Evolutionary conservation across 2,888 invertebrate genomes (phyloP).

Genomic region (Hanleya hanleyi): DNA sequence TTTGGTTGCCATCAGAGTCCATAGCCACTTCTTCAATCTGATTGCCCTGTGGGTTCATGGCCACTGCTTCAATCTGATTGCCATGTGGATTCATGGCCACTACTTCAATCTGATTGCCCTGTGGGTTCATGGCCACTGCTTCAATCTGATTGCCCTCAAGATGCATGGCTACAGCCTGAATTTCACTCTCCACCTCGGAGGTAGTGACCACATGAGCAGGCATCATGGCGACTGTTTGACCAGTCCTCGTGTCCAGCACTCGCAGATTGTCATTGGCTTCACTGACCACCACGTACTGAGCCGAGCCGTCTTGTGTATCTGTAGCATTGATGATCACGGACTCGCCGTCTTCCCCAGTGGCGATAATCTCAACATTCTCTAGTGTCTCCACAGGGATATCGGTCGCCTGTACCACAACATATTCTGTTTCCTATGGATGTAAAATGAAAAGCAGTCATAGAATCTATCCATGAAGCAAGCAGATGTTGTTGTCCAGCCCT

Average conservation of each 20-base stretch:
- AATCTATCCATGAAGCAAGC: too few relatives aligned
- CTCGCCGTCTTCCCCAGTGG: conserved; percentile 38
- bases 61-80: background rate
- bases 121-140: conserved; percentile 14
- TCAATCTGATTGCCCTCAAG: too few relatives aligned
- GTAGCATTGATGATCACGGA: conserved; percentile 41
- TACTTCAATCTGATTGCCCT: conserved; percentile 17
- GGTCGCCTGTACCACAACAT: conserved; percentile 81
- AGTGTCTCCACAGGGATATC: conserved; percentile 36
- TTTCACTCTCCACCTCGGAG: conserved; percentile 27
- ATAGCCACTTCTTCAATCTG: too few relatives aligned
- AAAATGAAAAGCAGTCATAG: too few relatives aligned
- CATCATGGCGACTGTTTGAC: conserved; percentile 49
- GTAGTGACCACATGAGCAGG: conserved; percentile 25
- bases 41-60: too few relatives aligned
- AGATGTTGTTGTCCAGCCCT: too few relatives aligned
- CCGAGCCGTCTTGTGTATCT: conserved; percentile 39
- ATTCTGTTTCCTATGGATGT: conserved; percentile 88
- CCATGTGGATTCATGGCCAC: conserved; percentile 12
- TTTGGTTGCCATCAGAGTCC: background rate
- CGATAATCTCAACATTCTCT: conserved; percentile 55
- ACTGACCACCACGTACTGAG: conserved; percentile 46
- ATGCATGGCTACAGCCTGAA: conserved; percentile 20
- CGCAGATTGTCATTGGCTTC: conserved; percentile 41
- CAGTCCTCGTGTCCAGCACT: conserved; percentile 49